Conservation (phyloP, 2,113 vertebrate genomes). For the Balaeniceps rex region DNA sequence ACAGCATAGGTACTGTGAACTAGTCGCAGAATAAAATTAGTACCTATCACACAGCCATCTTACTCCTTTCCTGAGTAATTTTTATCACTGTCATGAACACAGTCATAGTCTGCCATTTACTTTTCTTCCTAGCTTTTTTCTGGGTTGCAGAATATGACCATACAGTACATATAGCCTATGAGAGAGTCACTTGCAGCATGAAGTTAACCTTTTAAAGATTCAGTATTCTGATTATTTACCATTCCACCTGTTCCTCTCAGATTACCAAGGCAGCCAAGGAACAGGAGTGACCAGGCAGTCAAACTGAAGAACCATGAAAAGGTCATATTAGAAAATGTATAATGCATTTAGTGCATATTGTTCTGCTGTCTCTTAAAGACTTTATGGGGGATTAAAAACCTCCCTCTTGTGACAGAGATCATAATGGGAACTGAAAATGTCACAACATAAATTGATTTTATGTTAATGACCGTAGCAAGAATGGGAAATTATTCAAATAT, state of each 20-base stretch:
- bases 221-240: constrained; percentile 18
- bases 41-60: not conserved
- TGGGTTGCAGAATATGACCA: not conserved
- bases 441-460: constrained; percentile 62
- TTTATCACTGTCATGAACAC: not conserved
- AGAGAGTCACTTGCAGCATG: not conserved
- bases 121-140: not conserved
- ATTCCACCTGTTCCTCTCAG: constrained; percentile 15
- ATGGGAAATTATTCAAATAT: not conserved
- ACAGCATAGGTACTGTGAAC: not conserved
- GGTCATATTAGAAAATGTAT: constrained; percentile 51
- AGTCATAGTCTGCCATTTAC: not conserved
- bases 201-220: constrained; percentile 43
- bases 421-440: constrained; percentile 64
- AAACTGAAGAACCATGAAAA: constrained; percentile 40
- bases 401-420: constrained; percentile 38
- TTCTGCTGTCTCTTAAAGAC: constrained; percentile 41
- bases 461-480: constrained; percentile 51
- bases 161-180: not conserved
- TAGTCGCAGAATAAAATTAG: not conserved
- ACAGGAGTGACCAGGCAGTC: constrained; percentile 25
- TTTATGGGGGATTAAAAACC: constrained; percentile 52
- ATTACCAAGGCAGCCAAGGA: not conserved
- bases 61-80: not conserved
- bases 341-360: constrained; percentile 41